Evolutionary conservation across 2,113 vertebrate species (phyloP), one percentile per base, ranked within the genome.

Genomic region (Alethe diademata): DNA sequence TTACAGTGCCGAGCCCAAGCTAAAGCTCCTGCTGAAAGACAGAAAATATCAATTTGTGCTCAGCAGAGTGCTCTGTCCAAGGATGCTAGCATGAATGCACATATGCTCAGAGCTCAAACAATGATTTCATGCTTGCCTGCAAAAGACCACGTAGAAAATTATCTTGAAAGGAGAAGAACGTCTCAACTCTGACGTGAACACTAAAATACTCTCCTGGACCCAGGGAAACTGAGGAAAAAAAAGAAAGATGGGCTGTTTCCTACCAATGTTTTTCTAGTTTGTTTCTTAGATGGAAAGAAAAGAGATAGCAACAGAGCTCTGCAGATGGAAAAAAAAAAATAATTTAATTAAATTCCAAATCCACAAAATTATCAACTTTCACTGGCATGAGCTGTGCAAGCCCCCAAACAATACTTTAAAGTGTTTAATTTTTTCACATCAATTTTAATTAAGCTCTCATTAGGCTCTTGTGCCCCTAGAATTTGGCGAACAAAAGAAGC

Each of bases 371-470:
- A 89, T 88, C 35, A 10, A 92, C 93, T 97, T 97, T 97, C 90
- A 95, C 93, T 94, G 79, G 79, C 53, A 80, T 94, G 65, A 96
- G 75, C 24, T 94, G 75, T 88, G 80, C 79, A 90, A 95, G 38
- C 31, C 64, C 75, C 79, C 43, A 92, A 95, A 95, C 92, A 97
- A 93, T 96, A 95, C 72, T 92, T 92, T 87, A 88, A 96, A 96
- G 87, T 79, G 79, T 87, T 96, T 94, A 90, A 93, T 92, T 95
- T 96, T 95, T 96, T 96, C 86, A 93, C 95, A 94, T 96, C 69
- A 74, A 80, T 96, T 96, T 96, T 97, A 97, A 97, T 97, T 96
- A 96, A 96, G 90, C 88, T 97, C 96, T 97, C 96, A 95, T 96
- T 97, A 96, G 93, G 88, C 86, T 95, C 93, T 94, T 92, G 64